Percentiles rank a stretch among this genome's conserved stretches.
Conservation (phyloP, 2,888 invertebrate genomes). For the Lutraria lutraria region DNA sequence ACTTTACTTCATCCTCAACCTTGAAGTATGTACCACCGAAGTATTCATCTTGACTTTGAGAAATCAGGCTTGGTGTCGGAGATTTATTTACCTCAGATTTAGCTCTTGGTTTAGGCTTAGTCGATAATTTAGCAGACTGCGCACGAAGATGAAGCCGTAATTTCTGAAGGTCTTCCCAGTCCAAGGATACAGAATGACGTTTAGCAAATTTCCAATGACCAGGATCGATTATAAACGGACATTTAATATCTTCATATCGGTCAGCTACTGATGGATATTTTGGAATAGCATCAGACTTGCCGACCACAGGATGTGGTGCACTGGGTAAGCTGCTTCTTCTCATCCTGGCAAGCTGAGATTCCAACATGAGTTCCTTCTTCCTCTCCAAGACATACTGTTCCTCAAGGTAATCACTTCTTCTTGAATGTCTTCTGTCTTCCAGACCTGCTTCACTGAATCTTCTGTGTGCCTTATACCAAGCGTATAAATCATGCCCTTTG, state of each 20-base stretch:
- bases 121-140: slow-evolving; percentile 11
- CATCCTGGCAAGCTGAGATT: not conserved
- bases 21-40: slow-evolving; percentile 54
- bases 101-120: slow-evolving; percentile 25
- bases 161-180: slow-evolving; percentile 52
- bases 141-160: slow-evolving; percentile 30
- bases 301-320: not conserved
- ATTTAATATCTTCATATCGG: slow-evolving; percentile 66
- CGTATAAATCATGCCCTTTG: slow-evolving; percentile 49
- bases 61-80: slow-evolving; percentile 35
- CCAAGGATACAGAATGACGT: slow-evolving; percentile 58
- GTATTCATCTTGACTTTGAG: slow-evolving; percentile 39
- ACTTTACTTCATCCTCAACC: slow-evolving; percentile 58
- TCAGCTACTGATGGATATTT: slow-evolving; percentile 60
- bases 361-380: slow-evolving; percentile 16
- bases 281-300: not conserved
- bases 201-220: slow-evolving; percentile 51
- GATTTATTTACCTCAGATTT: slow-evolving; percentile 27
- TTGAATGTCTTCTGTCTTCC: slow-evolving; percentile 44
- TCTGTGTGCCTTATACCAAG: slow-evolving; percentile 37
- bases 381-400: not conserved
- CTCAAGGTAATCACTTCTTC: slow-evolving; percentile 15
- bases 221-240: slow-evolving; percentile 49
- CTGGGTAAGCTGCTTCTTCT: slow-evolving; percentile 24
- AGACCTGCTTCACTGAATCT: slow-evolving; percentile 62